A percentile compares a stretch with the other conserved stretches of the same genome.
Evolutionary conservation across 2,113 vertebrate genomes (phyloP).

Genomic region (Petaurus breviceps): DNA sequence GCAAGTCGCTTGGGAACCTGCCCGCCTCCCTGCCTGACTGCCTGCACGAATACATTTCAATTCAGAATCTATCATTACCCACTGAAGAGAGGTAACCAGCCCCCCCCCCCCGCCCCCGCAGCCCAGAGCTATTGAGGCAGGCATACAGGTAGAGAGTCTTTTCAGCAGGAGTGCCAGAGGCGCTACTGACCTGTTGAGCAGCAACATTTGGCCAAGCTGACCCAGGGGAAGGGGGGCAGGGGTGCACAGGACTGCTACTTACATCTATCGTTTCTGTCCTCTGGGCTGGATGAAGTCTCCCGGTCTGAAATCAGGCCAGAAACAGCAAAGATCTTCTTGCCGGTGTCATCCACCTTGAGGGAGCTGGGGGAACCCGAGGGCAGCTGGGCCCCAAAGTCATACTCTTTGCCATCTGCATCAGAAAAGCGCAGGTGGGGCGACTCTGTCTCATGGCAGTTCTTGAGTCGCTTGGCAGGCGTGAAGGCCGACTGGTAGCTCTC

Average conservation of each 20-base stretch:
- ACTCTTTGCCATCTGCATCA: slow-evolving; percentile 98
- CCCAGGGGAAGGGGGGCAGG: slow-evolving; percentile 46
- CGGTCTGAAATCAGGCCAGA: slow-evolving; percentile 99
- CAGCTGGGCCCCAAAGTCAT: slow-evolving; percentile 95
- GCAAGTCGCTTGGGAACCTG: slow-evolving; percentile 20
- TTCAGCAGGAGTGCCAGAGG: neutral
- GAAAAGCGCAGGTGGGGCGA: slow-evolving; percentile 99
- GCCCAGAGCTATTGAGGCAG: neutral
- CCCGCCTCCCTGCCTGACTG: slow-evolving; percentile 30
- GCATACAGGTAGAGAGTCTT: slow-evolving; percentile 34
- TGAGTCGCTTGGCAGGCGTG: slow-evolving; percentile 97
- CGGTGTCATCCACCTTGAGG: slow-evolving; percentile 96
- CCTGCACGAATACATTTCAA: slow-evolving; percentile 49
- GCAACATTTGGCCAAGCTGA: slow-evolving; percentile 52
- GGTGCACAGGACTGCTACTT: slow-evolving; percentile 85
- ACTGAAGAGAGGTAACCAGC: slow-evolving; percentile 42
- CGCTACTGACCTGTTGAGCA: slow-evolving; percentile 76
- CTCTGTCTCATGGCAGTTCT: slow-evolving; percentile 97
- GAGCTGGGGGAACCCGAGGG: slow-evolving; percentile 95
- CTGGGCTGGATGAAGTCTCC: slow-evolving; percentile 97
- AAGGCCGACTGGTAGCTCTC: slow-evolving; percentile 99
- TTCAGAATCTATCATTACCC: slow-evolving; percentile 37
- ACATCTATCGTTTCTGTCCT: slow-evolving; percentile 99
- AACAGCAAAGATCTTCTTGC: slow-evolving; percentile 99
- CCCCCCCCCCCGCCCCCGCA: neutral